Percentiles rank a stretch among this genome's conserved stretches.
phyloP scores from a whole-genome alignment of 2,888 invertebrate genomes.

The Sisyra nigra region DNA sequence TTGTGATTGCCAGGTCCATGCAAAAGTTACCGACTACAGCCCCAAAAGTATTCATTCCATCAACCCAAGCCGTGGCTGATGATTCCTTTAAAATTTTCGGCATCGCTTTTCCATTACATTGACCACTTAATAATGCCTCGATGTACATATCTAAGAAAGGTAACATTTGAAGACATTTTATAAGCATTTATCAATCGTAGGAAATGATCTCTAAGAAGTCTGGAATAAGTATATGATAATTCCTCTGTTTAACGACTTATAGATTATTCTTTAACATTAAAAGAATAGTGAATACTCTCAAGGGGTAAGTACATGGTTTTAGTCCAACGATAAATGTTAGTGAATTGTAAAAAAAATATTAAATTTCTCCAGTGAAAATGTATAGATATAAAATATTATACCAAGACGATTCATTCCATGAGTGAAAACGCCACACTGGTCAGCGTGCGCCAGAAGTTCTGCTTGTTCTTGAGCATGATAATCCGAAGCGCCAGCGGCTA shows the following conservation, averaged over 20 bases:
- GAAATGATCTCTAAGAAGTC: too few relatives aligned
- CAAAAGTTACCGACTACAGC: constrained; percentile 45
- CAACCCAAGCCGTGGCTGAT: constrained; percentile 36
- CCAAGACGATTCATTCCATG: constrained; percentile 55
- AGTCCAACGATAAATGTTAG: too few relatives aligned
- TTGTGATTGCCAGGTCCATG: constrained; percentile 49
- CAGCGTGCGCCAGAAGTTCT: constrained; percentile 51
- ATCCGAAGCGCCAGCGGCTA: constrained; percentile 40
- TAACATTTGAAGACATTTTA: too few relatives aligned
- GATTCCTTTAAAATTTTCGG: constrained; percentile 42
- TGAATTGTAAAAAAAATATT: too few relatives aligned
- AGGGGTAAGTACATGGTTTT: too few relatives aligned
- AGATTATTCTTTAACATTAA: too few relatives aligned
- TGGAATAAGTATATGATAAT: too few relatives aligned
- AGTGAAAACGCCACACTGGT: constrained; percentile 55
- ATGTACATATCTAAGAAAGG: constrained; percentile 50
- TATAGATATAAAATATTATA: too few relatives aligned
- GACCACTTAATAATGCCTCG: constrained; percentile 35
- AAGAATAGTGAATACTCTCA: too few relatives aligned
- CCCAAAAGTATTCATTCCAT: constrained; percentile 53
- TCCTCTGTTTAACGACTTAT: too few relatives aligned
- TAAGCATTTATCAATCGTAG: too few relatives aligned
- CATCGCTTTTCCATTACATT: constrained; percentile 31
- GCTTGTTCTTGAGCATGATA: constrained; percentile 47
- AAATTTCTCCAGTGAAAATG: too few relatives aligned